These are phyloP conservation scores for Heteropelma amictum DNA, from an alignment of 2,888 invertebrate genomes.

Conservation along the genomic window DNA sequence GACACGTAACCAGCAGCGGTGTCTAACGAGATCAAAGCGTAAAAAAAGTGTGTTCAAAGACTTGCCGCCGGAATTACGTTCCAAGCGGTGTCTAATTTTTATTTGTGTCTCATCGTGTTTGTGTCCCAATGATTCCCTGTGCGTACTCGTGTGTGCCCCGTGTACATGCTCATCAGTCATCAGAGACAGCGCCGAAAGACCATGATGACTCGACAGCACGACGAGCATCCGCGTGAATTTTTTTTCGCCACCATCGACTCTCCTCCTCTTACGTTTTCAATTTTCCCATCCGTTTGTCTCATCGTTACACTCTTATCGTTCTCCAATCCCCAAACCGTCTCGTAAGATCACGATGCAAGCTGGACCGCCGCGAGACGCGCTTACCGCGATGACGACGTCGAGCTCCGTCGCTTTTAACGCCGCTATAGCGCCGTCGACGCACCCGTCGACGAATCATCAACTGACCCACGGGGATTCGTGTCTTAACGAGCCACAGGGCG, in stretches of 20 bases:
- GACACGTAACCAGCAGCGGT: neutral
- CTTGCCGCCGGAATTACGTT: neutral
- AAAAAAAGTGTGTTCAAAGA: neutral
- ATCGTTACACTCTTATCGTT: no score
- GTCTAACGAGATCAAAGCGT: neutral
- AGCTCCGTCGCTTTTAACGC: constrained; percentile 19
- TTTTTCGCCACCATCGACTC: neutral
- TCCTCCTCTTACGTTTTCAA: no score
- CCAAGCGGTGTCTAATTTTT: neutral
- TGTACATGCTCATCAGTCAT: constrained; percentile 17
- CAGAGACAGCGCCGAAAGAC: neutral
- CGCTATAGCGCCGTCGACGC: constrained; percentile 46
- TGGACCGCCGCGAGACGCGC: constrained; percentile 23
- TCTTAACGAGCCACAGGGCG: neutral
- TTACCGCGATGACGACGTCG: constrained; percentile 26
- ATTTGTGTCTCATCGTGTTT: constrained; percentile 20
- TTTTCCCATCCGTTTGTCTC: no score
- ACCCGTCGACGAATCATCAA: constrained; percentile 34
- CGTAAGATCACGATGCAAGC: constrained; percentile 21
- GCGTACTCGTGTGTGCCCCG: constrained; percentile 29
- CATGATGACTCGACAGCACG: constrained; percentile 5
- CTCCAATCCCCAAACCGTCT: neutral
- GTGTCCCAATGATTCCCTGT: constrained; percentile 20
- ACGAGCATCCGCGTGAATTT: neutral
- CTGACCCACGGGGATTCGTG: constrained; percentile 8